Base-by-base conservation (phyloP, 2,113 vertebrate genomes). In the Mastomys coucha region DNA sequence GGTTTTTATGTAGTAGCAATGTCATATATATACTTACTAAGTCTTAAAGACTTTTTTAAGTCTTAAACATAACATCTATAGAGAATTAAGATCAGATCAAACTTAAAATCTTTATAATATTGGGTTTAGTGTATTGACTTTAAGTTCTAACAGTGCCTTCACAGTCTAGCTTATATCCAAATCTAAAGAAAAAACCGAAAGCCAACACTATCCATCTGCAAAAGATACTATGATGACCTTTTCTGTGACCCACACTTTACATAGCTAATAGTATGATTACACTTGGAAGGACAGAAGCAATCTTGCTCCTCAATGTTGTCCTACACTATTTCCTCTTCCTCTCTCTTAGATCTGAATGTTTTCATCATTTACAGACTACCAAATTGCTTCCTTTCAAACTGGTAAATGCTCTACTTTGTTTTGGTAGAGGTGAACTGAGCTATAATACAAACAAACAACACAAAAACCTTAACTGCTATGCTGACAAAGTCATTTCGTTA, bases 41-140 rank as follows among this genome's bases (percentile, higher is more conserved):
- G 39, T 26, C 90, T 96, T 93, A 65, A 93, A 85, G 91, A 67
- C n/a, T 72, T 94, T 89, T 36, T 1, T 56, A 92, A 92, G 88
- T 94, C 39, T 93, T 93, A 10, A 63, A 84, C 70, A 63, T 60
- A 91, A 94, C 6, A 93, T 33, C 56, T 94, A 91, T 2, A 49
- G 2, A 94, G 33, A 76, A 81, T 86, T 93, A 65, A 65, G 24
- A 65, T 90, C 56, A 89, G 86, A 86, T 39, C 49, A 45, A 91
- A 88, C 36, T 92, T 89, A 90, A 63, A 88, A 69, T 88, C 60
- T 89, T 86, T 51, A 88, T 12, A 49, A 51, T 72, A 76, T 10
- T 94, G 9, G 5, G 39, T 24, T 94, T 78, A 65, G 2, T 63
- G 65, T 4, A 87, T 1, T 88, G 70, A 88, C 7, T 67, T 53